Evolutionary conservation across 2,113 vertebrate genomes (phyloP).

Genomic region (Callaeas wilsoni): DNA sequence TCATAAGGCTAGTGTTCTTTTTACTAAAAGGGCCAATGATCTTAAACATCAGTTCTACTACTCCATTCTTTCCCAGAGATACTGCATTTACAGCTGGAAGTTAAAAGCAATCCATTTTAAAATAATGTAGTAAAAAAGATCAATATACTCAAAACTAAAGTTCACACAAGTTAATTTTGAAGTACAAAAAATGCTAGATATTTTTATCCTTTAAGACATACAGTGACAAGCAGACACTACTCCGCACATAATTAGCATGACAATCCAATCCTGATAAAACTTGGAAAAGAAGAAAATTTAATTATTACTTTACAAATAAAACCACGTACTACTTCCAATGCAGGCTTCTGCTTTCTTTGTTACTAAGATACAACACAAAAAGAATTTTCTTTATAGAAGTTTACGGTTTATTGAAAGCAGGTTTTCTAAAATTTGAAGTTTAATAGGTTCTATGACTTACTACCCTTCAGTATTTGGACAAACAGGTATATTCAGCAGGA

Average conservation of each 20-base stretch:
- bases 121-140: neutral
- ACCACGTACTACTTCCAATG: neutral
- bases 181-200: neutral
- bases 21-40: constrained; percentile 90
- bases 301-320: neutral
- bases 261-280: neutral
- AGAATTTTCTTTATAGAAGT: neutral
- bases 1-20: constrained; percentile 89
- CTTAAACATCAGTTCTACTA: constrained; percentile 92
- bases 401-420: neutral
- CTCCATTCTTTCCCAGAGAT: constrained; percentile 90
- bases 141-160: neutral
- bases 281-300: neutral
- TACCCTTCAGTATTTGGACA: neutral
- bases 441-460: neutral
- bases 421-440: neutral
- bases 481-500: neutral
- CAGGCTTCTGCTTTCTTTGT: neutral
- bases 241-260: neutral
- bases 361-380: neutral
- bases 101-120: neutral
- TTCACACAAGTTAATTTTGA: neutral
- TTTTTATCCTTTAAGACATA: neutral
- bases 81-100: constrained; percentile 90
- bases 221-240: neutral